Conservation (phyloP, 2,888 invertebrate genomes). For the Lamellibrachia columna region DNA sequence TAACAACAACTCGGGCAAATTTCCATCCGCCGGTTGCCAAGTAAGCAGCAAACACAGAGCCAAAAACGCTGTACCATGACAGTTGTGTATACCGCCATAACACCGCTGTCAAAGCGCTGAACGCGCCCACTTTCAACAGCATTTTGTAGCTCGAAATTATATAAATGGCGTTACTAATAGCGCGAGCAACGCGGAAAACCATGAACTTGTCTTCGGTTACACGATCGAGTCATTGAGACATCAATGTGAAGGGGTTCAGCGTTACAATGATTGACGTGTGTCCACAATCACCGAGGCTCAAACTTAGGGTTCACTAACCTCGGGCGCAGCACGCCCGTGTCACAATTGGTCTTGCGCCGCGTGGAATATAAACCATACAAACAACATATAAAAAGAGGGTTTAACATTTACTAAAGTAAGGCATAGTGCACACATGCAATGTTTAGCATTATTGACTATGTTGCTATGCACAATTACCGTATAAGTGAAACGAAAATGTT, state of each 20-base stretch:
- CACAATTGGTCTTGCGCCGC: background rate
- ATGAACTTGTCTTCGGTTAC: constrained; percentile 17
- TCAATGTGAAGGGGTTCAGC: background rate
- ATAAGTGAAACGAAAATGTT: background rate
- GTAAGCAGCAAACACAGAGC: constrained; percentile 47
- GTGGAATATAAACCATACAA: background rate
- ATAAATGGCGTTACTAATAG: constrained; percentile 28
- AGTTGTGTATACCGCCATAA: constrained; percentile 44
- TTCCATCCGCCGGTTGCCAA: constrained; percentile 57
- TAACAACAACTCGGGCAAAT: constrained; percentile 51
- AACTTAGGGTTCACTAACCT: background rate
- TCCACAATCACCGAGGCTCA: background rate
- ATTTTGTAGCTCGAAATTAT: constrained; percentile 28
- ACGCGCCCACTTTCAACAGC: constrained; percentile 43
- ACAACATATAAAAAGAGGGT: background rate
- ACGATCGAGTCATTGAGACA: background rate
- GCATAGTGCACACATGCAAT: background rate
- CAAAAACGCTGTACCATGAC: constrained; percentile 42
- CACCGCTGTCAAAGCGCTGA: constrained; percentile 45
- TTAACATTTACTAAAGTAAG: background rate
- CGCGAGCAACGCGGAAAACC: constrained; percentile 30
- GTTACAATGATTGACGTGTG: background rate
- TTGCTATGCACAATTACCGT: background rate
- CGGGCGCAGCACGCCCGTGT: background rate
- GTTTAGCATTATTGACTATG: background rate